Evolutionary conservation across 2,888 invertebrate species (phyloP).

Genomic region (Drosophila picticornis): DNA sequence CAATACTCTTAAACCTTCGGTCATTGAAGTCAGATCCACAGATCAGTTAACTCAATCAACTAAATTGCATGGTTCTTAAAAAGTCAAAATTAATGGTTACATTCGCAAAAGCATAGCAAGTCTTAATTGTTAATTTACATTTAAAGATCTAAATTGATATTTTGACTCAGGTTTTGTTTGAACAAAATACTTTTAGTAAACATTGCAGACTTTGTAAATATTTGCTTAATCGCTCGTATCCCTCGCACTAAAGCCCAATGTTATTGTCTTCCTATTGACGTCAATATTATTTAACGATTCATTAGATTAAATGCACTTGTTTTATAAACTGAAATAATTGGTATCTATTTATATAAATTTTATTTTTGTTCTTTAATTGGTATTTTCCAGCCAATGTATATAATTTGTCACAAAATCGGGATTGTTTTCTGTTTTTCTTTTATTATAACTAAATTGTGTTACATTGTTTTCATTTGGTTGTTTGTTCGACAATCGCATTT

Average conservation of each 20-base stretch:
- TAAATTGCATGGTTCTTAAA: neutral
- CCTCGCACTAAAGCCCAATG: neutral
- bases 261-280: neutral
- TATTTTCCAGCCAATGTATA: conserved; percentile 63
- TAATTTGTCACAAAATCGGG: conserved; percentile 68
- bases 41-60: neutral
- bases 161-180: neutral
- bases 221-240: neutral
- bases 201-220: neutral
- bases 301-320: too few relatives aligned
- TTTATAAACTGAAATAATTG: neutral
- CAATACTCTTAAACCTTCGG: neutral
- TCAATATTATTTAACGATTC: neutral
- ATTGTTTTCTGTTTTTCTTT: conserved; percentile 21
- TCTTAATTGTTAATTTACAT: neutral
- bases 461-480: conserved; percentile 50
- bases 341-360: neutral
- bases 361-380: conserved; percentile 61
- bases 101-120: neutral
- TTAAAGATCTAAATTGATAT: neutral
- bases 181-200: neutral
- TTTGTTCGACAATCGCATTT: conserved; percentile 47
- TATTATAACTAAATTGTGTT: conserved; percentile 62
- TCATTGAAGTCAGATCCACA: neutral
- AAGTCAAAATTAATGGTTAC: neutral